Evolutionary conservation across 2,797 vertebrate species (phyloP), one percentile per base, ranked within the genome.

Genomic region (Tokudaia muenninki): DNA sequence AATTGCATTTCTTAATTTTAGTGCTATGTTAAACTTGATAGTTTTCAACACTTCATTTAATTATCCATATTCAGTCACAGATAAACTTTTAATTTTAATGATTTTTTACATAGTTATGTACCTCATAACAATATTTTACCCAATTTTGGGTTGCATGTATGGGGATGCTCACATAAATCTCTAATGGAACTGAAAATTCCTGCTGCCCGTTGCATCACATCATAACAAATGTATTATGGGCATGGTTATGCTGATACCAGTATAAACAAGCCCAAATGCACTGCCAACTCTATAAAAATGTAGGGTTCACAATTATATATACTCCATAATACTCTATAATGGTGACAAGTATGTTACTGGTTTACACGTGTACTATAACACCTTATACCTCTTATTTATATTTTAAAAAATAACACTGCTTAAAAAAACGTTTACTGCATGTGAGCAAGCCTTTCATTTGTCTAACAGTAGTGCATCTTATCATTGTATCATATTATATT

Each of bases 1-100:
- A 90, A 95, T 59, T 8, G 19, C 2, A 94, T 93, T 96, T 89
- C 21, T 77, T 87, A 91, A 91, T 72, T 93, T 72, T 4, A 81
- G n/a, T 89, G 22, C 16, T 75, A 75, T 10, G n/a, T 81, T 93
- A 87, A 92, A 80, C 16, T 44, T 91, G 91, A 41, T 41, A 41
- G 79, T 89, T 91, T 89, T 90, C 90, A 65, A 57, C 14, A 59
- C 24, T 67, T 92, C 74, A 75, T 37, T 93, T 93, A 26, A 94
- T 86, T 97, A 90, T 95, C 26, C 11, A 55, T 5, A 84, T 47
- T 21, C 44, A 94, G 24, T 83, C 22, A 90, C 13, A 83, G 44
- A 50, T 41, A 87, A 90, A 93, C 1, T 84, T 50, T 92, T 61
- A 82, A 79, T 5, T 92, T 72, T 63, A 84, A 57, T 79, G 67